phyloP scores from a whole-genome alignment of 2,113 vertebrate genomes.

The Neofelis nebulosa region DNA sequence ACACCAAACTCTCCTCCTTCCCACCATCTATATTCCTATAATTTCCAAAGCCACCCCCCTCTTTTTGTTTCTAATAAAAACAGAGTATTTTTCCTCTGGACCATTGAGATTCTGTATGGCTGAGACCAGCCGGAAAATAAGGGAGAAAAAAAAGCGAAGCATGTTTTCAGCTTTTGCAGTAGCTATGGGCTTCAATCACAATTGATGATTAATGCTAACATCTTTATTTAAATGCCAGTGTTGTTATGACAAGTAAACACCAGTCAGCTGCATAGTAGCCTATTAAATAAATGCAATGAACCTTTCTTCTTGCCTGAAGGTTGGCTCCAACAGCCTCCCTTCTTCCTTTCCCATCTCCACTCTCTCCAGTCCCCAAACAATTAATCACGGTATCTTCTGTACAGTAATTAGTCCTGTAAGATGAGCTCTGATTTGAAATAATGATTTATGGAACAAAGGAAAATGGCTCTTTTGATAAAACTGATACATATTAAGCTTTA shows the following conservation, averaged over 20 bases:
- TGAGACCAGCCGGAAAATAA: background rate
- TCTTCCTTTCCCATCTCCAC: background rate
- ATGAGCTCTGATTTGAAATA: conserved; percentile 28
- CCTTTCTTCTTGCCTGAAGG: background rate
- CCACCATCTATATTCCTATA: conserved; percentile 14
- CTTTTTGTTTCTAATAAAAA: conserved; percentile 65
- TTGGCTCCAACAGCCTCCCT: background rate
- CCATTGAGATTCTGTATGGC: conserved; percentile 26
- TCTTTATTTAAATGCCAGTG: conserved; percentile 59
- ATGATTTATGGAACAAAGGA: conserved; percentile 41
- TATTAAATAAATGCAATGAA: background rate
- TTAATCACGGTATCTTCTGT: conserved; percentile 26
- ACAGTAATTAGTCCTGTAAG: background rate
- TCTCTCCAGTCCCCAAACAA: background rate
- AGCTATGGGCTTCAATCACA: conserved; percentile 57
- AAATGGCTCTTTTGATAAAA: conserved; percentile 48
- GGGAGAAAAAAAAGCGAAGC: background rate
- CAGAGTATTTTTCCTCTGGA: conserved; percentile 49
- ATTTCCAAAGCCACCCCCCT: background rate
- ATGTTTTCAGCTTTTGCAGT: conserved; percentile 56
- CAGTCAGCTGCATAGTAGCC: background rate
- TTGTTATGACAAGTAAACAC: conserved; percentile 53
- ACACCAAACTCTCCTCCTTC: conserved; percentile 14
- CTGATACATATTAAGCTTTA: background rate
- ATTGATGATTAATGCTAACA: conserved; percentile 51